Evolutionary conservation across 2,797 vertebrate genomes (phyloP), one percentile per base, ranked within the genome.

Genomic region (Malurus splendens): DNA sequence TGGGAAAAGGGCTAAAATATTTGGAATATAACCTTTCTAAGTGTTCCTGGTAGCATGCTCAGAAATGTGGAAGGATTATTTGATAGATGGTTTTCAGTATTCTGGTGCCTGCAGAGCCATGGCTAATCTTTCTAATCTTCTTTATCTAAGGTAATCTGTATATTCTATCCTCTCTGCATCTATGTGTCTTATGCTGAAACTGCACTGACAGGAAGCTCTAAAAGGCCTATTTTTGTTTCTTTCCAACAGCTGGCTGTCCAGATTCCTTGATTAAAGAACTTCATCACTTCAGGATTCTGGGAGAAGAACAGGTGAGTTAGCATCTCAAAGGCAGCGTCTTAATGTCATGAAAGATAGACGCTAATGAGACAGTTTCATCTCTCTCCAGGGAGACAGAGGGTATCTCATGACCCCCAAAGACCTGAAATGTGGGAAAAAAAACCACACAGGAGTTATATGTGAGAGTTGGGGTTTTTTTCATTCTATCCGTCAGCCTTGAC

Each of bases 261-360:
- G 91, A 98, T 91, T 99, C 98, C 72, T 96, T 99, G 94, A 98
- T 99, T 92, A 98, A 97, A 96, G 98, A 99, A 94, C 92, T 98
- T 68, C 98, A 99, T 98, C 98, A 99, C 94, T 99, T 99, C 96
- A 96, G 98, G 91, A 95, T 98, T 87, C 96, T 99, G 55, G 98
- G 98, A 88, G 97, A 98, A 19, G 97, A 98, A 52, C 98, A 99
- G 98, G 98, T 99, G 95, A 97, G 97, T 97, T 86, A 28, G 72
- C 64, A 79, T 90, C 94, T 91, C 87, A 75, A 83, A 93, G 89
- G 65, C 82, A 68, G 32, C 14, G 0, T 91, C 70, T 54, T 64
- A 61, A 86, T 87, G 92, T 94, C 84, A 36, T 39, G 72, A 93
- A 95, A 93, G 90, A 94, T n/a, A 87, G 95, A 93, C 59, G 1